These are phyloP conservation scores for Drosophila phalerata DNA, from an alignment of 2,888 invertebrate genomes.

Conservation along the genomic window DNA sequence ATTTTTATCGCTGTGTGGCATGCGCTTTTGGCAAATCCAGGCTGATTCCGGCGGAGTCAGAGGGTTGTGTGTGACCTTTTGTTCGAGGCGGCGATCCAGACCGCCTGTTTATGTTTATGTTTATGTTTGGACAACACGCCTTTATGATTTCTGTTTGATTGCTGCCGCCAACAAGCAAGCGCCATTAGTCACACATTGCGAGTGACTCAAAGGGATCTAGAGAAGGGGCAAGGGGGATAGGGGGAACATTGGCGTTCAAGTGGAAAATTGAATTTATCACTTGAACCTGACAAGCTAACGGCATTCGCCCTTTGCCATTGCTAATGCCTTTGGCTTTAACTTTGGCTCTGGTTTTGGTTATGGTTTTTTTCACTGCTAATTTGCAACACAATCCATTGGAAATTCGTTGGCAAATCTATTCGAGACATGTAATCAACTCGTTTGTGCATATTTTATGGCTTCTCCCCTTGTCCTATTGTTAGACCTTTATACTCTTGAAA, in stretches of 20 bases:
- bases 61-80: conserved; percentile 39
- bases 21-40: conserved; percentile 50
- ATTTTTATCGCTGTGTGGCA: conserved; percentile 72
- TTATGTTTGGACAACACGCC: conserved; percentile 80
- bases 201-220: not conserved
- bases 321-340: conserved; percentile 19
- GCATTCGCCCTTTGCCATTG: conserved; percentile 11
- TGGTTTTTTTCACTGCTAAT: conserved; percentile 56
- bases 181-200: conserved; percentile 75
- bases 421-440: conserved; percentile 81
- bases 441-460: conserved; percentile 69
- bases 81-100: conserved; percentile 48
- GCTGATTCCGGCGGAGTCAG: not conserved
- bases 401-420: conserved; percentile 70
- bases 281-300: conserved; percentile 74
- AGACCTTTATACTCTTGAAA: not conserved
- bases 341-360: not conserved
- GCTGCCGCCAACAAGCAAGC: conserved; percentile 70
- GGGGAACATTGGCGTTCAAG: conserved; percentile 69
- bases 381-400: conserved; percentile 55
- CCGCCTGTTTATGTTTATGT: conserved; percentile 64
- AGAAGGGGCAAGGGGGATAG: not conserved
- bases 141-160: conserved; percentile 82
- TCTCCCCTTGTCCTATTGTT: not conserved
- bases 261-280: conserved; percentile 81